A percentile compares a stretch with the other conserved stretches of the same genome.
Evolutionary conservation across 1,140 invertebrate species (phyloP).

Genomic region (Drosophila pectinifera): DNA sequence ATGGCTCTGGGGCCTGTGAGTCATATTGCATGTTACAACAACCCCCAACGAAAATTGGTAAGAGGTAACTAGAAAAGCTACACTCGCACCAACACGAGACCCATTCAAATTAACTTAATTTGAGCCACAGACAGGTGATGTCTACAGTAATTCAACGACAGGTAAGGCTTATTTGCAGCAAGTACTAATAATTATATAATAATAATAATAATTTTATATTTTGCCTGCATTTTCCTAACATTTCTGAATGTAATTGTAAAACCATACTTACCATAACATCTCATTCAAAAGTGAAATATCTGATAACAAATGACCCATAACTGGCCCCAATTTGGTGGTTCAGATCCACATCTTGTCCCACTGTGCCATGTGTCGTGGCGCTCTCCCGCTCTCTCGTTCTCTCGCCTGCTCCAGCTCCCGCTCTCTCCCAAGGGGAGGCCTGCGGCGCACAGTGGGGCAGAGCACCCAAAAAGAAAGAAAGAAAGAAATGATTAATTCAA

Average conservation of each 20-base stretch:
- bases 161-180: too few relatives aligned
- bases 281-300: neutral
- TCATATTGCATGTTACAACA: constrained; percentile 12
- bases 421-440: constrained; percentile 6
- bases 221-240: too few relatives aligned
- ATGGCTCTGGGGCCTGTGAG: constrained; percentile 15
- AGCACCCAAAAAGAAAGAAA: too few relatives aligned
- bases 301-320: constrained; percentile 4
- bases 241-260: too few relatives aligned
- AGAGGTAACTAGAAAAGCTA: constrained; percentile 2
- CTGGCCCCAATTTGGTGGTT: constrained; percentile 6
- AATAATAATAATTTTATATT: too few relatives aligned
- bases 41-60: constrained; percentile 3
- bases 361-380: constrained; percentile 29
- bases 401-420: constrained; percentile 8
- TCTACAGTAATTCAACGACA: neutral
- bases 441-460: neutral
- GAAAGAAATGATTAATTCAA: too few relatives aligned
- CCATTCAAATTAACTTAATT: constrained; percentile 15
- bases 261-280: too few relatives aligned
- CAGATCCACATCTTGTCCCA: neutral
- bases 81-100: neutral
- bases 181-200: neutral
- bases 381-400: constrained; percentile 5
- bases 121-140: constrained; percentile 4